A percentile compares a stretch with the other conserved stretches of the same genome.
phyloP scores from a whole-genome alignment of 2,797 vertebrate genomes.

The Argya squamiceps region DNA sequence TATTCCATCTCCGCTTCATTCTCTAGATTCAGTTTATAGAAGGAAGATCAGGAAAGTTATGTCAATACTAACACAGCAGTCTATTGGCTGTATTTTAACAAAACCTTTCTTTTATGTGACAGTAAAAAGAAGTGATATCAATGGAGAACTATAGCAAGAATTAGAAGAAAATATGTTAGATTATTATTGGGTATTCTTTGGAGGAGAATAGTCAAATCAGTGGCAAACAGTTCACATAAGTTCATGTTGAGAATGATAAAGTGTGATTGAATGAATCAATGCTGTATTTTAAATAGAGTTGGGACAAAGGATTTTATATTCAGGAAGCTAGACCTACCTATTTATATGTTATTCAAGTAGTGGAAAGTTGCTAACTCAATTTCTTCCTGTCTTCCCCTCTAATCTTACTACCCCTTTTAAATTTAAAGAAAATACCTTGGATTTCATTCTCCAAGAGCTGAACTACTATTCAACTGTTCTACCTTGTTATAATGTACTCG shows the following conservation, averaged over 20 bases:
- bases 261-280: background rate
- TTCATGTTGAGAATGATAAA: background rate
- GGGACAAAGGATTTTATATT: background rate
- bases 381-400: background rate
- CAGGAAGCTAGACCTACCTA: background rate
- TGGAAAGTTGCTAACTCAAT: background rate
- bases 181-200: constrained; percentile 12
- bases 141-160: background rate
- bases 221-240: background rate
- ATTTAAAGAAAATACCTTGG: background rate
- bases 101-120: background rate
- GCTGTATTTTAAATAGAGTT: background rate
- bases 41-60: background rate
- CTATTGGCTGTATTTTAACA: background rate
- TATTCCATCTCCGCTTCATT: background rate
- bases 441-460: background rate
- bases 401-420: background rate
- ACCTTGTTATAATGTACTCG: background rate
- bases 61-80: background rate
- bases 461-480: background rate
- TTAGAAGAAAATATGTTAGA: background rate
- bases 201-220: background rate
- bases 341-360: background rate
- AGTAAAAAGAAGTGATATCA: background rate
- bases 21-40: background rate